These are phyloP conservation scores for Prinia subflava DNA, from an alignment of 2,113 vertebrate species.

Conservation along the genomic window DNA sequence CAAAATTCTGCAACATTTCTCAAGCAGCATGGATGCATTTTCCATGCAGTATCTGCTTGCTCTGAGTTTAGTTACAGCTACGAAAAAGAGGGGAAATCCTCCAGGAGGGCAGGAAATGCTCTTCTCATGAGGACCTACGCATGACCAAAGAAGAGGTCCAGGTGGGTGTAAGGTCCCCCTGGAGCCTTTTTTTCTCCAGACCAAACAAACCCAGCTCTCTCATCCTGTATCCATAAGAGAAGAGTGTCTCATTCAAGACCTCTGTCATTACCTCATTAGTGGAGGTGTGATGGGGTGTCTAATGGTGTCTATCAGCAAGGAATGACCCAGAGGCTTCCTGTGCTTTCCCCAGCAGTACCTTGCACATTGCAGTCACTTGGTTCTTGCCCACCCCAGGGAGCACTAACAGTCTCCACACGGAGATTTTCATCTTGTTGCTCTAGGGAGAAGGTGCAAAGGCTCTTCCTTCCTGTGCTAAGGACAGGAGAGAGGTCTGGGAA, in stretches of 20 bases:
- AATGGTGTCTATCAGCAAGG: not conserved
- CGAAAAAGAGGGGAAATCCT: not conserved
- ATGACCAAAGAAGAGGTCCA: not conserved
- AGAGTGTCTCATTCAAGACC: not conserved
- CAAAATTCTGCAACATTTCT: not conserved
- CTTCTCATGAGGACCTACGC: not conserved
- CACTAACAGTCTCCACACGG: not conserved
- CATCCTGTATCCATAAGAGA: not conserved
- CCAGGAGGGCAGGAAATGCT: not conserved
- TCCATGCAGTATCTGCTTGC: not conserved
- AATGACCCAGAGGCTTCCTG: not conserved
- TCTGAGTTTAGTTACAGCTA: not conserved
- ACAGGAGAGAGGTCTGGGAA: not conserved
- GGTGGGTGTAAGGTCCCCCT: not conserved
- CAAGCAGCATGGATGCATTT: not conserved
- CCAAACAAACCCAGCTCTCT: not conserved
- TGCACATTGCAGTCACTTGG: not conserved
- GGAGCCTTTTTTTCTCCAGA: not conserved
- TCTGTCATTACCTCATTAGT: accelerated
- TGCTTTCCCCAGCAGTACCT: not conserved
- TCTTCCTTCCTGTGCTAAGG: not conserved
- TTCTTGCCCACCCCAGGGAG: not conserved
- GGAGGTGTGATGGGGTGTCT: not conserved
- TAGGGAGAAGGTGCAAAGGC: not conserved
- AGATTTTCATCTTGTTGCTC: not conserved